Conservation (phyloP, 1,140 invertebrate species). For the Lerema accius region DNA sequence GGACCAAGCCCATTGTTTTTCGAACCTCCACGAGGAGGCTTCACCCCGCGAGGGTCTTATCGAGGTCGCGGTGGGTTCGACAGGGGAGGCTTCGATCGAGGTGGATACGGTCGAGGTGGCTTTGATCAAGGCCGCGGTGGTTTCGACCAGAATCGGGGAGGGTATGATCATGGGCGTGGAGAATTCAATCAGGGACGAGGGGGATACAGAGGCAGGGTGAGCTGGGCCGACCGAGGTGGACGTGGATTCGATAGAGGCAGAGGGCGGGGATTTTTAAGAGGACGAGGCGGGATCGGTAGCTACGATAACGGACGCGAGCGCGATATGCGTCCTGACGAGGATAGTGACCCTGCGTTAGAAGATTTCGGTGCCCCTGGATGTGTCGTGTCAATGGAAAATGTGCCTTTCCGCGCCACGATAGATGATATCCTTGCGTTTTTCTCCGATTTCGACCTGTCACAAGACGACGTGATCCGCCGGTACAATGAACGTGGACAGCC, state of each 20-base stretch:
- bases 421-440: conserved; percentile 96
- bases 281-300: conserved; percentile 44
- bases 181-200: conserved; percentile 44
- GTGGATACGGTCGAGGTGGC: conserved; percentile 50
- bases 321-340: conserved; percentile 51
- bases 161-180: conserved; percentile 52
- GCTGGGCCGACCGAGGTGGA: conserved; percentile 44
- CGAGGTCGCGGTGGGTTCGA: conserved; percentile 57
- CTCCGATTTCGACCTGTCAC: conserved; percentile 87
- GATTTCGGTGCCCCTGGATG: conserved; percentile 91
- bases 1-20: conserved; percentile 47
- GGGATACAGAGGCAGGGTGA: conserved; percentile 58
- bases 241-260: conserved; percentile 47
- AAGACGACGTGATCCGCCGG: conserved; percentile 90
- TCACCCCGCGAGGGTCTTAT: conserved; percentile 14
- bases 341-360: conserved; percentile 74
- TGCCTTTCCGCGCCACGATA: conserved; percentile 92
- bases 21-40: conserved; percentile 50
- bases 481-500: conserved; percentile 93
- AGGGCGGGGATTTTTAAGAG: conserved; percentile 57
- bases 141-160: too few relatives aligned
- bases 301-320: conserved; percentile 58
- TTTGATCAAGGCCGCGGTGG: conserved; percentile 61
- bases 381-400: conserved; percentile 92
- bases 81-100: conserved; percentile 54